Base-by-base conservation (phyloP, 2,113 vertebrate genomes). In the Prochilodus magdalenae region DNA sequence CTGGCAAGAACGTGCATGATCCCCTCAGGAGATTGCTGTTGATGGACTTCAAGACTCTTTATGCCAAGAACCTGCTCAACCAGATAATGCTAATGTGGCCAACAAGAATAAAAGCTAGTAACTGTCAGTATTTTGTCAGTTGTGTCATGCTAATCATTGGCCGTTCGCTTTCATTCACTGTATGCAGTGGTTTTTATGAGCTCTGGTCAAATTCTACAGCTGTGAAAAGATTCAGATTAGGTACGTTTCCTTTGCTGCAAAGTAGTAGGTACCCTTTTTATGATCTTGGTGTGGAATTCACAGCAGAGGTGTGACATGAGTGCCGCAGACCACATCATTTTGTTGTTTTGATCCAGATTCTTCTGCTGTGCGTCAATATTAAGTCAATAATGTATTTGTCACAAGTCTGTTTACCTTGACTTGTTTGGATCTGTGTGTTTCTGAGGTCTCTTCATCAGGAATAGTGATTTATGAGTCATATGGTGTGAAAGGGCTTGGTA, bases 381-480 rank as follows among this genome's bases (percentile, higher is more conserved):
- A 60, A 60, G n/a, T 62, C 27, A 47, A 26, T 18, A 29, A 22
- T 59, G 62, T 81, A 36, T 74, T 81, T 66, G 57, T 74, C 55
- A 44, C 36, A 36, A 7, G 51, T 66, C 18, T 69, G 16, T 66
- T 81, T 80, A 18, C 6, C n/a, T 80, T n/a, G 60, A 44, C 8
- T 24, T 73, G 60, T 24, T 67, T 29, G 62, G 27, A 69, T n/a
- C 22, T 40, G 49, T 40, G 33, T 53, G 57, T 63, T 80, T 75
- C n/a, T 40, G 16, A 29, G 63, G 15, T 49, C 36, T 75, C 63
- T 82, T 16, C 44, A 66, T 59, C 26, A 67, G 59, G 62, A 47
- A 18, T 29, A 75, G 60, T 66, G 24, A 51, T 49, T 73, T 77
- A 49, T 70, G 47, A 79, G 62, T 84, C 76, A 84, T 36, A 26